These are phyloP conservation scores for Scaptodrosophila lebanonensis DNA, from an alignment of 1,140 invertebrate genomes.

Conservation along the genomic window DNA sequence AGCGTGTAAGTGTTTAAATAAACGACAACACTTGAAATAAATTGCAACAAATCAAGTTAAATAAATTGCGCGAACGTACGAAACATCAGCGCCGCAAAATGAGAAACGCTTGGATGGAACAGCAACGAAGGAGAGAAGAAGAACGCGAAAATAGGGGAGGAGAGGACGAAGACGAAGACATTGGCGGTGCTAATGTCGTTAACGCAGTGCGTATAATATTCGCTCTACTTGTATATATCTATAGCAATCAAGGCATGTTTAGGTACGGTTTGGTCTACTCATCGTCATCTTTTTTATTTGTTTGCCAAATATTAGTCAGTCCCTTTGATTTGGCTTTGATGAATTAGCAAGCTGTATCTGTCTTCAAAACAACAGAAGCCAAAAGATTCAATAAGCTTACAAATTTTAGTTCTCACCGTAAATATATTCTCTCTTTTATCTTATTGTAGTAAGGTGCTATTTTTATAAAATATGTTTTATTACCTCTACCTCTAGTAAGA, in stretches of 20 bases:
- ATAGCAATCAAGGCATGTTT: too few species aligned
- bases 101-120: conserved; percentile 22
- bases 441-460: too few species aligned
- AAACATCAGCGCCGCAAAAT: conserved; percentile 46
- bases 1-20: conserved; percentile 60
- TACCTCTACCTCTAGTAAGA: too few species aligned
- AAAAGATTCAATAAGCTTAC: not conserved
- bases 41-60: conserved; percentile 73
- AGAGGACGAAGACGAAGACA: not conserved
- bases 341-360: conserved; percentile 13
- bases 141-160: conserved; percentile 7
- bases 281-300: conserved; percentile 7
- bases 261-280: too few species aligned
- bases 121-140: conserved; percentile 1
- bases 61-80: conserved; percentile 66
- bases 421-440: too few species aligned
- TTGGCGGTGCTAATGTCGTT: too few species aligned
- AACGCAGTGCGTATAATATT: too few species aligned
- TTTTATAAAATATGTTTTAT: too few species aligned
- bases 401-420: too few species aligned
- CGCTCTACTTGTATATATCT: too few species aligned
- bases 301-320: conserved; percentile 21
- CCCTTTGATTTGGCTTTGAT: conserved; percentile 39
- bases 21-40: conserved; percentile 73
- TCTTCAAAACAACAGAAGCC: conserved; percentile 1